phyloP scores from a whole-genome alignment of 2,888 invertebrate genomes.

The Lapara coniferarum region DNA sequence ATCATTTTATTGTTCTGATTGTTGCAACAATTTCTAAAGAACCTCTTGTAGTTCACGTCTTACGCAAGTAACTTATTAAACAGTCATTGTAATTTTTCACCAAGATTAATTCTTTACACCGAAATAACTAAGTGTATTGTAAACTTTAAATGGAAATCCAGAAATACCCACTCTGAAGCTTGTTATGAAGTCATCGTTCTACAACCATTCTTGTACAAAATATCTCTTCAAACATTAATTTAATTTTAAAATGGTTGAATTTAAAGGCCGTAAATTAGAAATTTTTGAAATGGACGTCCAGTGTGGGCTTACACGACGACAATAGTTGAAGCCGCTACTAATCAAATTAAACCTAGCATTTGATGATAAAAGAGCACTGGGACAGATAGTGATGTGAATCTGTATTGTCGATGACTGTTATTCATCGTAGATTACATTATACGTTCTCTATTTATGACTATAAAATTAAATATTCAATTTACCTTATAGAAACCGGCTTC shows the following conservation, averaged over 20 bases:
- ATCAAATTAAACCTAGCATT: slow-evolving; percentile 74
- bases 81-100: too few relatives aligned
- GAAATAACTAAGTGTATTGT: too few relatives aligned
- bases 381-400: slow-evolving; percentile 48
- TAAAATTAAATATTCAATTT: too few relatives aligned
- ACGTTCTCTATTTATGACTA: too few relatives aligned
- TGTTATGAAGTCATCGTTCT: not conserved
- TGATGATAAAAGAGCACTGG: slow-evolving; percentile 61
- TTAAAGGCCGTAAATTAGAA: slow-evolving; percentile 74
- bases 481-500: too few relatives aligned
- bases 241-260: slow-evolving; percentile 59
- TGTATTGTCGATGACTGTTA: slow-evolving; percentile 33
- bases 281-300: slow-evolving; percentile 68
- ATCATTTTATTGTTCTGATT: too few relatives aligned
- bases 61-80: too few relatives aligned
- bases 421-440: too few relatives aligned
- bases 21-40: too few relatives aligned
- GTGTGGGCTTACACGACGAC: slow-evolving; percentile 54
- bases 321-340: slow-evolving; percentile 61
- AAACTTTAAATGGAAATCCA: too few relatives aligned
- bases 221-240: not conserved
- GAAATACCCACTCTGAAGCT: not conserved
- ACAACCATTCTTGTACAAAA: not conserved
- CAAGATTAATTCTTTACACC: too few relatives aligned
- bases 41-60: too few relatives aligned